Evolutionary conservation across 2,888 invertebrate species (phyloP).

Genomic region (Philonicus albiceps): DNA sequence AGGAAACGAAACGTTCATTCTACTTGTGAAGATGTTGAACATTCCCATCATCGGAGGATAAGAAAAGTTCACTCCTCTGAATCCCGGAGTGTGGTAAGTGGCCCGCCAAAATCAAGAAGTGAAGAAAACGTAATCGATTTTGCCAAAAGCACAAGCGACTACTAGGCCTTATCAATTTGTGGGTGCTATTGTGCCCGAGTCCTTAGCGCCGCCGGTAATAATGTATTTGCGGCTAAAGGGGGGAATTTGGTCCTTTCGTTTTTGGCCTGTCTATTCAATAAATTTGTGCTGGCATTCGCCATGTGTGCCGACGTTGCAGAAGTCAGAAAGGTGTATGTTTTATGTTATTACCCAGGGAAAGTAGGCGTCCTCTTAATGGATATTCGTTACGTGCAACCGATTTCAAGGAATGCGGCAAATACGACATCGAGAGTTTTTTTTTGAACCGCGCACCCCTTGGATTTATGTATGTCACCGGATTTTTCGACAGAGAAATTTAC

Average conservation of each 20-base stretch:
- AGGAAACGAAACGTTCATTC: background rate
- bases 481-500: background rate
- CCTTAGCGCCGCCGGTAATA: constrained; percentile 44
- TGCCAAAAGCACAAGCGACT: constrained; percentile 25
- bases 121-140: constrained; percentile 23
- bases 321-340: constrained; percentile 23
- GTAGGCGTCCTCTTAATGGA: constrained; percentile 25
- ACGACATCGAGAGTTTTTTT: background rate
- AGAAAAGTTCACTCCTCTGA: background rate
- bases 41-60: constrained; percentile 5
- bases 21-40: constrained; percentile 23
- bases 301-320: constrained; percentile 33
- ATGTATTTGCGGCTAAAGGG: constrained; percentile 44
- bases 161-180: constrained; percentile 46
- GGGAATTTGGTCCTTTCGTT: constrained; percentile 12
- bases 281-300: constrained; percentile 9
- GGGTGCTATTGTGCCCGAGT: constrained; percentile 42
- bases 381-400: constrained; percentile 24
- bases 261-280: background rate
- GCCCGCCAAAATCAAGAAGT: background rate
- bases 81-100: background rate
- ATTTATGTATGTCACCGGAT: background rate
- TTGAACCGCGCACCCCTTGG: background rate
- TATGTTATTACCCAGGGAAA: constrained; percentile 16
- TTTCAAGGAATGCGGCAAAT: background rate